These are phyloP conservation scores for Menidia beryllina DNA, from an alignment of 2,113 vertebrate species.

Conservation along the genomic window DNA sequence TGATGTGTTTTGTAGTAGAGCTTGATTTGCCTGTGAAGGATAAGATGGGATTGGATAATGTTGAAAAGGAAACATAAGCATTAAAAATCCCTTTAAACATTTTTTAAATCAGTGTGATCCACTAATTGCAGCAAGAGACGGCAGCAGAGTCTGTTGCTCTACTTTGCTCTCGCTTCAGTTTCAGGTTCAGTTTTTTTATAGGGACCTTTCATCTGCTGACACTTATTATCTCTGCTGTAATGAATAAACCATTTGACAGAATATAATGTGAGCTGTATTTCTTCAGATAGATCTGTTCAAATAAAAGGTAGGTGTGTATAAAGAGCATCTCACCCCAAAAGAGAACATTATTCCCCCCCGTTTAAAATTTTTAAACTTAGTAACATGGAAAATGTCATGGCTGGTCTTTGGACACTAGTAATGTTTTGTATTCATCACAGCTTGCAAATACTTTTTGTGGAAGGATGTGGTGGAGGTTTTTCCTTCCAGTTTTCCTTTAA, in stretches of 20 bases:
- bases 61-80: conserved; percentile 28
- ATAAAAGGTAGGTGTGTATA: conserved; percentile 7
- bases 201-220: conserved; percentile 29
- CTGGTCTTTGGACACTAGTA: too few relatives aligned
- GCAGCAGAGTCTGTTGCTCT: conserved; percentile 7
- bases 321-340: background rate
- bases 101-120: conserved; percentile 45
- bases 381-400: too few relatives aligned
- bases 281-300: conserved; percentile 14
- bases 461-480: too few relatives aligned
- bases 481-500: too few relatives aligned
- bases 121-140: conserved; percentile 47
- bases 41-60: conserved; percentile 56
- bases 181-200: conserved; percentile 40
- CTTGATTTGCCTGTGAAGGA: conserved; percentile 42
- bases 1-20: conserved; percentile 10
- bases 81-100: conserved; percentile 42
- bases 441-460: too few relatives aligned
- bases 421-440: too few relatives aligned
- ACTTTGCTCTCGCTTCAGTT: conserved; percentile 32
- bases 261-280: conserved; percentile 14
- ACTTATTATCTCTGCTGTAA: conserved; percentile 31
- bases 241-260: conserved; percentile 47
- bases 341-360: background rate
- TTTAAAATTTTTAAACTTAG: too few relatives aligned